Conservation (phyloP, 2,797 vertebrate genomes). For the Lycodopsis pacificus region DNA sequence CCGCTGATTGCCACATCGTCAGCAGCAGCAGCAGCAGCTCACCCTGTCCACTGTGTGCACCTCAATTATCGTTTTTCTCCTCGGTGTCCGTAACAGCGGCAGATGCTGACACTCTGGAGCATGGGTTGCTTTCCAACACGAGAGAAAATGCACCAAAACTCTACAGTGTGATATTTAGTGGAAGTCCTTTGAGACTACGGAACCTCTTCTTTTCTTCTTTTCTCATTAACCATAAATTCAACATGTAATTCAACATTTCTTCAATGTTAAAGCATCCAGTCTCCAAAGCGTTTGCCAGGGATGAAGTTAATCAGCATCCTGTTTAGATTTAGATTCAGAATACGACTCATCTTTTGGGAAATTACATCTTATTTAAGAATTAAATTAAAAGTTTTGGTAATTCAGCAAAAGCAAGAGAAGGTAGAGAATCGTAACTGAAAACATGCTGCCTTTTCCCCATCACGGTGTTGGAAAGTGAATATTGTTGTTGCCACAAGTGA, state of each 20-base stretch:
- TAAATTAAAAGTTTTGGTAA: conserved; percentile 33
- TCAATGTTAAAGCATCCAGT: conserved; percentile 3
- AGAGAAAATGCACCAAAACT: background rate
- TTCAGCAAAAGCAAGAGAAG: conserved; percentile 30
- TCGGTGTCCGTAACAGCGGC: background rate
- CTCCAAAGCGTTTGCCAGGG: background rate
- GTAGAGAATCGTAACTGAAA: background rate
- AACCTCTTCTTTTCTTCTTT: background rate
- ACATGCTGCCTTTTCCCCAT: conserved; percentile 2
- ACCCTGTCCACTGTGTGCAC: conserved; percentile 20
- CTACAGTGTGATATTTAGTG: background rate
- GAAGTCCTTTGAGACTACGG: background rate
- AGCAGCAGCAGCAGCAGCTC: conserved; percentile 18
- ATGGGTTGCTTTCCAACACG: conserved; percentile 17
- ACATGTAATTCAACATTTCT: background rate
- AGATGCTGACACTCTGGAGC: background rate
- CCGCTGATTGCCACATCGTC: conserved; percentile 49
- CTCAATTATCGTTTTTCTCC: conserved; percentile 35
- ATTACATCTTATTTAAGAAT: conserved; percentile 24
- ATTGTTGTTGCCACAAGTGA: conserved; percentile 47
- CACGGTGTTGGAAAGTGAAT: conserved; percentile 29
- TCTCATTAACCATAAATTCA: background rate
- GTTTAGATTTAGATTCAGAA: background rate
- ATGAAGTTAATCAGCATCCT: background rate
- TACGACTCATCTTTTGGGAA: background rate